Percentiles rank a stretch among this genome's conserved stretches.
Evolutionary conservation across 1,140 invertebrate genomes (phyloP).

Genomic region (Ylistrum balloti): DNA sequence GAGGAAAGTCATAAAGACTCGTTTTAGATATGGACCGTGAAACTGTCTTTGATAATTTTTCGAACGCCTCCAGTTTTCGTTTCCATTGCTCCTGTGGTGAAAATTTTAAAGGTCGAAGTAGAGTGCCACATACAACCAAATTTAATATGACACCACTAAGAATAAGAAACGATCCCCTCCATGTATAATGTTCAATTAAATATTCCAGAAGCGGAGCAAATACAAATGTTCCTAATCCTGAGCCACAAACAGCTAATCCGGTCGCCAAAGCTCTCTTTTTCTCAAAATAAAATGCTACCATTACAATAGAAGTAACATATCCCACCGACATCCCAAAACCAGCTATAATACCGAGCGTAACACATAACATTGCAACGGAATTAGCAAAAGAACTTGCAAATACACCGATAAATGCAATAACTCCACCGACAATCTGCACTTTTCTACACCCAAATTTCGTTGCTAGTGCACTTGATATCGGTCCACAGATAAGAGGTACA

Average conservation of each 20-base stretch:
- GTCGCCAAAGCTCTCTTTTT: constrained; percentile 94
- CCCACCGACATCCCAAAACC: constrained; percentile 94
- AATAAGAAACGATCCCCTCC: constrained; percentile 88
- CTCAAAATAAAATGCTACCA: constrained; percentile 96
- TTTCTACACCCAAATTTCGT: constrained; percentile 92
- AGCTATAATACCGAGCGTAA: constrained; percentile 93
- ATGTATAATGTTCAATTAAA: constrained; percentile 79
- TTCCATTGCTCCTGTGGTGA: constrained; percentile 70
- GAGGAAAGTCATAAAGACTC: constrained; percentile 58
- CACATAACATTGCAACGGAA: constrained; percentile 86
- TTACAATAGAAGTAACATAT: constrained; percentile 88
- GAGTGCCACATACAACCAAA: constrained; percentile 90
- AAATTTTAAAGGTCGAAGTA: constrained; percentile 89
- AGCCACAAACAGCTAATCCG: constrained; percentile 88
- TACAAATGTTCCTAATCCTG: constrained; percentile 81
- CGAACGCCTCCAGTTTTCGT: constrained; percentile 72
- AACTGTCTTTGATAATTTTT: constrained; percentile 70
- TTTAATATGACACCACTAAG: constrained; percentile 90
- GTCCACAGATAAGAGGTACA: constrained; percentile 88
- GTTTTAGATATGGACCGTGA: constrained; percentile 55
- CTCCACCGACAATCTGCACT: constrained; percentile 89
- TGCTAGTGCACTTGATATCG: constrained; percentile 93
- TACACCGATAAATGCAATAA: constrained; percentile 90
- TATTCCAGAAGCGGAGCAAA: constrained; percentile 79
- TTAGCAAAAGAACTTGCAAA: constrained; percentile 88